A percentile compares a stretch with the other conserved stretches of the same genome.
phyloP scores from a whole-genome alignment of 2,113 vertebrate species.

The Onychorhynchus coronatus region DNA sequence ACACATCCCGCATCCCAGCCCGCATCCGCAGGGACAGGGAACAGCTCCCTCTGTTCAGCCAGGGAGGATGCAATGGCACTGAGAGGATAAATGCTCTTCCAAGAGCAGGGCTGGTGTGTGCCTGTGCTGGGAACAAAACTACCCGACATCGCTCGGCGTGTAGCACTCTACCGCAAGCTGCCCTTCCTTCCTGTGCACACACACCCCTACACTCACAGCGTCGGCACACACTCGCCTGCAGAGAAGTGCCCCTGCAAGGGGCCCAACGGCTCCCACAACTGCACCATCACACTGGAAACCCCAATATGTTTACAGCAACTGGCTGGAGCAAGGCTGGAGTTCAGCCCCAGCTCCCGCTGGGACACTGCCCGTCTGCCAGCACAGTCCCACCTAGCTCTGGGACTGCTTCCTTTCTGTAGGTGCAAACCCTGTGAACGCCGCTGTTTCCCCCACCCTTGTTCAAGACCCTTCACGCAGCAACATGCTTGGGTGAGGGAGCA shows the following conservation, averaged over 20 bases:
- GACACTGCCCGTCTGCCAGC: background rate
- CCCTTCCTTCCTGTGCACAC: slow-evolving; percentile 40
- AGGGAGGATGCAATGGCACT: fast-evolving
- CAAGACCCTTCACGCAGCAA: background rate
- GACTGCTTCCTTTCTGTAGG: fast-evolving
- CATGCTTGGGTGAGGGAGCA: background rate
- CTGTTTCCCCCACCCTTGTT: background rate
- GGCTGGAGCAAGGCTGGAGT: background rate
- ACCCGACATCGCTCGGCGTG: fast-evolving
- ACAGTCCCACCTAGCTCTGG: background rate
- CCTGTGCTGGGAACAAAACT: background rate
- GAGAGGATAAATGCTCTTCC: background rate
- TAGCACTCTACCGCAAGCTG: background rate
- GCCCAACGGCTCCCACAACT: background rate
- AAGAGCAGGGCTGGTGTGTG: background rate
- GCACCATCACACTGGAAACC: background rate
- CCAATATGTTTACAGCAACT: fast-evolving
- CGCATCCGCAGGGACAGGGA: fast-evolving
- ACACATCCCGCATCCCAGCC: background rate
- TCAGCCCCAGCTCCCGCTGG: fast-evolving
- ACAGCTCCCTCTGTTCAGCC: background rate
- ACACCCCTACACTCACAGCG: background rate
- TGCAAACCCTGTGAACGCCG: fast-evolving
- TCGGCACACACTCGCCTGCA: background rate
- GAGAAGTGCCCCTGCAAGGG: background rate